phyloP scores from a whole-genome alignment of 2,797 vertebrate species.

The Hipposideros larvatus region DNA sequence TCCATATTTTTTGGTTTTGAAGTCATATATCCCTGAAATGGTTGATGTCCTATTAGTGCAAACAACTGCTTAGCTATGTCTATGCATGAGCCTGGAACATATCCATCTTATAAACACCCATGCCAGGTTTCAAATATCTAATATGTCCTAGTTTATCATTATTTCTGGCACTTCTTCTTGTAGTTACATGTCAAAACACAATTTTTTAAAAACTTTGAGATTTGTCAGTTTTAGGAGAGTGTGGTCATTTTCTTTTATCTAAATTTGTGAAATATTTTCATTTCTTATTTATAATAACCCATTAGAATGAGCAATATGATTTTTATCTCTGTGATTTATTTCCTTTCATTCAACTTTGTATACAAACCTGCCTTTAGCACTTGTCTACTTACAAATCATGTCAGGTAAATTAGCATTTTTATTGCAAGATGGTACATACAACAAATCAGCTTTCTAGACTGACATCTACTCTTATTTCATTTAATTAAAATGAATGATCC shows the following conservation, averaged over 20 bases:
- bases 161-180: not conserved
- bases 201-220: not conserved
- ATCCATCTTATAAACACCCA: not conserved
- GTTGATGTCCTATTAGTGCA: not conserved
- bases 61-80: not conserved
- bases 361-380: not conserved
- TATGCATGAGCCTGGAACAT: not conserved
- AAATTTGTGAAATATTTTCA: not conserved
- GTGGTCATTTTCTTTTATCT: not conserved
- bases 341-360: not conserved
- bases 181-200: not conserved
- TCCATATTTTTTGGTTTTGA: not conserved
- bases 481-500: constrained; percentile 21
- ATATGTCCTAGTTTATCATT: not conserved
- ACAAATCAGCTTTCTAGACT: not conserved
- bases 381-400: not conserved
- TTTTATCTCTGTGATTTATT: not conserved
- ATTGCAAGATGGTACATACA: not conserved
- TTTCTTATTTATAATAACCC: not conserved
- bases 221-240: not conserved
- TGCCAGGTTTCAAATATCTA: not conserved
- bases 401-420: constrained; percentile 32
- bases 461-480: not conserved
- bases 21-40: not conserved
- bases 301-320: not conserved